These are phyloP conservation scores for Calyptommatus sinebrachiatus DNA, from an alignment of 2,113 vertebrate genomes.

Conservation along the genomic window DNA sequence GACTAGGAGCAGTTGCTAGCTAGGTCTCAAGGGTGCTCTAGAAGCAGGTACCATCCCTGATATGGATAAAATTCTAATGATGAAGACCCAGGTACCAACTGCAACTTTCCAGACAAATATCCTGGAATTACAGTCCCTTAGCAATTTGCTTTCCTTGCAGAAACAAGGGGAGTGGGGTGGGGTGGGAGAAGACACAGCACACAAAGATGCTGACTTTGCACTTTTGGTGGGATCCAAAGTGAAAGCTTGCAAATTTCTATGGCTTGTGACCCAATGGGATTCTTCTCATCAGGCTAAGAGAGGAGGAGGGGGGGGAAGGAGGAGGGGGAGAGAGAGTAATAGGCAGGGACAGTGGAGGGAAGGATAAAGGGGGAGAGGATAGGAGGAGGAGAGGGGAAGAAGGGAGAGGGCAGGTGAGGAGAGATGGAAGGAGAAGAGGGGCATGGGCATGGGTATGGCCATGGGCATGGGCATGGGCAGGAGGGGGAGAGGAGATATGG, in stretches of 20 bases:
- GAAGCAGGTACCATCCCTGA: too few species aligned
- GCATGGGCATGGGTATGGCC: too few species aligned
- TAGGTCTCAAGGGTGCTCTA: too few species aligned
- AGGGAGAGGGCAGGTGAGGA: too few species aligned
- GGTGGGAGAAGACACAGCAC: not conserved
- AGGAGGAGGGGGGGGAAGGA: not conserved
- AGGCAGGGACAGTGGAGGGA: too few species aligned
- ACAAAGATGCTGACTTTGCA: constrained; percentile 49
- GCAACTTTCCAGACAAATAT: not conserved
- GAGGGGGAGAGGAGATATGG: too few species aligned
- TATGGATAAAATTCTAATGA: too few species aligned
- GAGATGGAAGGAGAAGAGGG: too few species aligned
- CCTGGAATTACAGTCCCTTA: not conserved
- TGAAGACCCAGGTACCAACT: constrained; percentile 8
- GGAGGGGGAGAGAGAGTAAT: not conserved
- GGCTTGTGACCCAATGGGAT: not conserved
- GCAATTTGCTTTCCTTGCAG: constrained; percentile 48
- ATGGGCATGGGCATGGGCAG: too few species aligned
- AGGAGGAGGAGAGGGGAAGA: not conserved
- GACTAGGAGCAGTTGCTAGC: too few species aligned
- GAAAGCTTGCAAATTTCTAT: constrained; percentile 50
- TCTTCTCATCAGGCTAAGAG: not conserved
- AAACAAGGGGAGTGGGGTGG: constrained; percentile 5
- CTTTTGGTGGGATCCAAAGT: constrained; percentile 26
- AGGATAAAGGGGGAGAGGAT: too few species aligned